Conservation (phyloP, 2,797 vertebrate genomes). For the Rhadinocentrus ornatus region DNA sequence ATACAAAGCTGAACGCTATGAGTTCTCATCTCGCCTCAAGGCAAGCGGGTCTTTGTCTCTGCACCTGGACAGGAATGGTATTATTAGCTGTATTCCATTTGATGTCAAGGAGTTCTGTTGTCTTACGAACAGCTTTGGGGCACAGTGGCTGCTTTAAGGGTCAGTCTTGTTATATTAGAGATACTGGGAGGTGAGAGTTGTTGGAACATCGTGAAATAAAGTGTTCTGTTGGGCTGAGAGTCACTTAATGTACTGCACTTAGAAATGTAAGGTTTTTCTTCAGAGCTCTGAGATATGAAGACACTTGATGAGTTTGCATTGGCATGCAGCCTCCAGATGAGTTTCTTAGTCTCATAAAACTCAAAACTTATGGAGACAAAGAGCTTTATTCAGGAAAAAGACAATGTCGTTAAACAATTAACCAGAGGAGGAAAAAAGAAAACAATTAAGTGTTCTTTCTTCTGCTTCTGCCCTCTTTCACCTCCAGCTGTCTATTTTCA, state of each 20-base stretch:
- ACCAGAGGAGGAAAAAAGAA: not conserved
- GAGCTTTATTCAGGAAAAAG: not conserved
- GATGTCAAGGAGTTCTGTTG: constrained; percentile 70
- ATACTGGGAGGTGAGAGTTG: constrained; percentile 58
- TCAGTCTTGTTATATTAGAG: constrained; percentile 36
- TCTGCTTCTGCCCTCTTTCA: constrained; percentile 2
- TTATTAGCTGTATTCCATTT: constrained; percentile 71
- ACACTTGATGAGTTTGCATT: not conserved
- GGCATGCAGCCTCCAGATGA: constrained; percentile 2
- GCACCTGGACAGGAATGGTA: constrained; percentile 63
- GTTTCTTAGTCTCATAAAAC: constrained; percentile 3
- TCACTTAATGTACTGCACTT: constrained; percentile 23
- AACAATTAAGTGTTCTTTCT: constrained; percentile 9
- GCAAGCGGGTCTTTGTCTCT: constrained; percentile 60
- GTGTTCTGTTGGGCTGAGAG: constrained; percentile 50
- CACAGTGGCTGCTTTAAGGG: constrained; percentile 7
- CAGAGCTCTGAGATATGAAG: constrained; percentile 28
- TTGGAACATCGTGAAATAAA: not conserved
- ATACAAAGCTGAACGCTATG: constrained; percentile 45
- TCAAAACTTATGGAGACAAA: not conserved
- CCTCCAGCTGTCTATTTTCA: constrained; percentile 52
- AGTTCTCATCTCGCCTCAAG: constrained; percentile 48
- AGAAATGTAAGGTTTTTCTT: constrained; percentile 26
- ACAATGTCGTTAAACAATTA: not conserved
- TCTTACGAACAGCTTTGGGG: constrained; percentile 61